A percentile compares a stretch with the other conserved stretches of the same genome.
Evolutionary conservation across 2,113 vertebrate genomes (phyloP).

Genomic region (Herpetotheres cachinnans): DNA sequence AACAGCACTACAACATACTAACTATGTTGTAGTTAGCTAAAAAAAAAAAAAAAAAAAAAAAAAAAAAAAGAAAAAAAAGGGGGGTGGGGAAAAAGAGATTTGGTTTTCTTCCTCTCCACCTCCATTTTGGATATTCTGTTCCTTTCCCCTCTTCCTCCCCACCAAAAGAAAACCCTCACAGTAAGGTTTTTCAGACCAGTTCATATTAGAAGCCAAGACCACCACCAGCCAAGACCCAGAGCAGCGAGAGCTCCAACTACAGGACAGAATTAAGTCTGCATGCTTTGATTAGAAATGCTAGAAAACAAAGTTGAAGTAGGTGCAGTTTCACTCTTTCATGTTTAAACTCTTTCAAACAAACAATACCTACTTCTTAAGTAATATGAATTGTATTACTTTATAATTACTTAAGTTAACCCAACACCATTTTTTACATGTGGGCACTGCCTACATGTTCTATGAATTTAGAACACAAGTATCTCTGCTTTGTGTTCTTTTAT

Average conservation of each 20-base stretch:
- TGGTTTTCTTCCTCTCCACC: background rate
- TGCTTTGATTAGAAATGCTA: rapidly evolving
- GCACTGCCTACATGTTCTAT: rapidly evolving
- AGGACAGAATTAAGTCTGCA: background rate
- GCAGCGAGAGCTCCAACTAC: background rate
- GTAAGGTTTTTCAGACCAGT: background rate
- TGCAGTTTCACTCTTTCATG: background rate
- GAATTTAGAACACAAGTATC: background rate
- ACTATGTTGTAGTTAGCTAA: no score
- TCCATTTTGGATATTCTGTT: background rate
- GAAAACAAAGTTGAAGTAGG: background rate
- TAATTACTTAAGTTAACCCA: background rate
- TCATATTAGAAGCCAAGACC: background rate
- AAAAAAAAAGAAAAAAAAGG: background rate
- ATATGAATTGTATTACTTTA: background rate
- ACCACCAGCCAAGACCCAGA: background rate
- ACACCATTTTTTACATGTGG: rapidly evolving
- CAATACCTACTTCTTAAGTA: background rate
- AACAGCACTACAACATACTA: background rate
- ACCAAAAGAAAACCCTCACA: background rate
- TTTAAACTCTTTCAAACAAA: background rate
- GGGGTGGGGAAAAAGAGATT: background rate
- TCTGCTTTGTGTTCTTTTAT: background rate
- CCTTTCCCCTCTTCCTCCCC: background rate
- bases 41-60: background rate